Base-by-base conservation (phyloP, 2,888 invertebrate species). In the Seladonia tumulorum region DNA sequence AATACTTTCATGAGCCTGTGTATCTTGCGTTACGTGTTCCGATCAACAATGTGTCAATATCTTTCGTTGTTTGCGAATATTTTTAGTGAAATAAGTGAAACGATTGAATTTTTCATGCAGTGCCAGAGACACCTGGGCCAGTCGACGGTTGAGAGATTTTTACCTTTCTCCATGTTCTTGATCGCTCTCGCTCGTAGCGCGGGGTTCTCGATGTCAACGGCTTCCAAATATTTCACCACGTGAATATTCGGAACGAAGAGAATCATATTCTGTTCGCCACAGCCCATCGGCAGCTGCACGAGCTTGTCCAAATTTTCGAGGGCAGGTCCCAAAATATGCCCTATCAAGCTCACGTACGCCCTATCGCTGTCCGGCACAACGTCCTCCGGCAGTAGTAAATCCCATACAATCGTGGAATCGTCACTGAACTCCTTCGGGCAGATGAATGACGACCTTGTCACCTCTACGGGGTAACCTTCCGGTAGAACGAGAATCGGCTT, bases 191-290 rank as follows among this genome's bases (percentile, higher is more conserved):
- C 94, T 86, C 96, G 96, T 92, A 97, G 95, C 90, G 96, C 93
- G 87, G 96, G 88, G 91, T 96, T 95, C 93, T 96, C 94, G 29
- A 91, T 82, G 77, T 96, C 91, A 87, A 96, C 94, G 72, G 93
- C 96, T 91, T 94, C 96, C 75, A 97, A 95, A 89, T 97, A 97
- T 71, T 96, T 94, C 66, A 97, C 94, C 0, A 97, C 97, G 83
- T 97, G 96, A 66, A 98, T 95, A 93, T 97, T 98, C 0, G 97
- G 97, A 0, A 97, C 97, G 83, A 98, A 96, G 0, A 97, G 96
- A 8, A 97, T 96, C 97, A 98, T 97, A 94, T 97, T 97, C 95
- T 98, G 98, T 92, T 98, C 98, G 0, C 98, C 98, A 93, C 98
- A 98, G 1, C 98, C 98, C 73, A 97, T 96, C 0, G 98, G 98